phyloP scores from a whole-genome alignment of 2,888 invertebrate species.

The Polymixis flavicincta region DNA sequence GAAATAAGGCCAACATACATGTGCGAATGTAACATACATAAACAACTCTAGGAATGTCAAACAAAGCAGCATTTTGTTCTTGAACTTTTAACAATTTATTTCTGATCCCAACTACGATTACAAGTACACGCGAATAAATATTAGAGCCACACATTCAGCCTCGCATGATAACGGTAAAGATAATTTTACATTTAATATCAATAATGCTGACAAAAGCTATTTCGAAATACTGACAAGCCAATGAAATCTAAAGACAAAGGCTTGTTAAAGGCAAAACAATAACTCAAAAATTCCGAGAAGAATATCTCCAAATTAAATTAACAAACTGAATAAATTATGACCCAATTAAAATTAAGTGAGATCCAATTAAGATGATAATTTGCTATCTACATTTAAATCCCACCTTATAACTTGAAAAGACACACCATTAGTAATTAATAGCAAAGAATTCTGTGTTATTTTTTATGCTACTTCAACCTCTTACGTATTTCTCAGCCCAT shows the following conservation, averaged over 20 bases:
- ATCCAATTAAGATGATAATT: constrained; percentile 37
- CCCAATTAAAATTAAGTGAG: constrained; percentile 28
- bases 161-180: constrained; percentile 50
- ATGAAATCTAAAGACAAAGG: constrained; percentile 19
- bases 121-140: constrained; percentile 59
- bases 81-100: constrained; percentile 68
- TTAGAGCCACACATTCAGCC: constrained; percentile 50
- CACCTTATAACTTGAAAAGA: constrained; percentile 3
- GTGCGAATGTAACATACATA: constrained; percentile 44
- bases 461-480: constrained; percentile 67
- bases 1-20: constrained; percentile 45
- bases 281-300: constrained; percentile 24
- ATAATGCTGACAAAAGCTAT: constrained; percentile 48
- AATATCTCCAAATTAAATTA: constrained; percentile 32
- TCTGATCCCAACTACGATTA: constrained; percentile 58
- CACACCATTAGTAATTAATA: constrained; percentile 53
- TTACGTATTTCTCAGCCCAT: constrained; percentile 69
- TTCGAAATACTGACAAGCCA: constrained; percentile 25
- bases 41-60: constrained; percentile 61
- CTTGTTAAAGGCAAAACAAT: neutral
- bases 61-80: constrained; percentile 57
- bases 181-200: constrained; percentile 50
- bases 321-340: constrained; percentile 40
- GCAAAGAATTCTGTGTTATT: constrained; percentile 58
- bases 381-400: constrained; percentile 20